Evolutionary conservation across 2,113 vertebrate species (phyloP).

Genomic region (Gavia stellata): DNA sequence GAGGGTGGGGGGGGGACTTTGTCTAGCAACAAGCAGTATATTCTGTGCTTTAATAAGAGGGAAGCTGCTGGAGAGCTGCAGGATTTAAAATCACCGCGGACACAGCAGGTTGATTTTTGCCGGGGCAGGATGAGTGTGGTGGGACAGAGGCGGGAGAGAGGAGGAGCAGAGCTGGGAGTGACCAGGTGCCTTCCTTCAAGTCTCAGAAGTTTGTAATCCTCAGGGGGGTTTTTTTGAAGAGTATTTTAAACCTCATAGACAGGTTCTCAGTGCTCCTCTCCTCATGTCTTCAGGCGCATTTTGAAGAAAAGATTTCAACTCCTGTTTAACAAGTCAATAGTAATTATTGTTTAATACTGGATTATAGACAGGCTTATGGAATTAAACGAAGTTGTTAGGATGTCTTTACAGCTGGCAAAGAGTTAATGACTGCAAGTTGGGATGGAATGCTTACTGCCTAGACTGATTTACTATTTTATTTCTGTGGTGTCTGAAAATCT

Average conservation of each 20-base stretch:
- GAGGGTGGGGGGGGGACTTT: not conserved
- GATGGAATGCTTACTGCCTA: conserved; percentile 48
- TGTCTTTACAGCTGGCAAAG: conserved; percentile 65
- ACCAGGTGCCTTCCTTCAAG: conserved; percentile 64
- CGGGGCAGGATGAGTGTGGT: not conserved
- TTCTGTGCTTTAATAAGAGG: conserved; percentile 51
- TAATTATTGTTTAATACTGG: conserved; percentile 64
- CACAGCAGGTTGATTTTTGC: not conserved
- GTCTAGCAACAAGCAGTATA: conserved; percentile 35
- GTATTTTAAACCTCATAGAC: conserved; percentile 61
- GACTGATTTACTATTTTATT: conserved; percentile 60
- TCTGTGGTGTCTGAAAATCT: conserved; percentile 57
- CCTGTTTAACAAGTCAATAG: conserved; percentile 74
- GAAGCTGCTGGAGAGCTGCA: conserved; percentile 30
- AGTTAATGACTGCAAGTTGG: conserved; percentile 66
- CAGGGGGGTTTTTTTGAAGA: not conserved
- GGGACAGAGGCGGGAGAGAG: not conserved
- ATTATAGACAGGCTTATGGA: conserved; percentile 76
- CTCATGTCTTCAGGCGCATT: conserved; percentile 73
- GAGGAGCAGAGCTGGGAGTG: conserved; percentile 75
- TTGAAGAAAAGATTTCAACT: conserved; percentile 76
- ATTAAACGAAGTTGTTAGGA: conserved; percentile 70
- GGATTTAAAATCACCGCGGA: not conserved
- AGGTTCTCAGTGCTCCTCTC: conserved; percentile 64
- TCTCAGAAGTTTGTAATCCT: conserved; percentile 79